These are phyloP conservation scores for Agrochola lychnidis DNA, from an alignment of 2,888 invertebrate genomes.

Conservation along the genomic window DNA sequence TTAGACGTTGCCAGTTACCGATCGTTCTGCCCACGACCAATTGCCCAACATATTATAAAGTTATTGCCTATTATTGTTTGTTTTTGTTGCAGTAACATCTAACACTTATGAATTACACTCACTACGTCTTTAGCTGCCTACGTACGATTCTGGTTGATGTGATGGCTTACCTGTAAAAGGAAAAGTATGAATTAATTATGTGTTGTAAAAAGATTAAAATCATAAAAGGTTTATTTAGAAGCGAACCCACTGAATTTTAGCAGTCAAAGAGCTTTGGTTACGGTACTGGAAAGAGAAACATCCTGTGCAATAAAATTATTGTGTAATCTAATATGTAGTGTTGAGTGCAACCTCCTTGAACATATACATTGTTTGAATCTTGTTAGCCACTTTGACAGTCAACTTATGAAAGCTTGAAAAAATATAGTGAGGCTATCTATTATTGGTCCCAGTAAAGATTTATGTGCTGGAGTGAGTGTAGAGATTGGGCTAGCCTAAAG, in stretches of 20 bases:
- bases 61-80: constrained; percentile 58
- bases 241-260: background rate
- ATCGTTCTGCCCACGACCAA: constrained; percentile 65
- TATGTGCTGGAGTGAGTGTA: background rate
- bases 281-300: background rate
- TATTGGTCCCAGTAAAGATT: background rate
- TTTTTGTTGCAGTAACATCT: constrained; percentile 51
- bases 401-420: background rate
- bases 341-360: background rate
- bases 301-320: background rate
- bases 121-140: constrained; percentile 33
- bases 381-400: background rate
- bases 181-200: constrained; percentile 28
- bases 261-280: background rate
- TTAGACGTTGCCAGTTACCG: constrained; percentile 67
- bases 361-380: background rate
- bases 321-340: background rate
- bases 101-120: constrained; percentile 35
- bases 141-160: constrained; percentile 14
- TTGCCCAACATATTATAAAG: constrained; percentile 63
- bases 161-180: constrained; percentile 56
- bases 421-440: background rate
- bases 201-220: background rate
- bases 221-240: background rate
- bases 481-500: background rate